Base-by-base conservation (phyloP, 2,113 vertebrate species). In the Ammodytes marinus region DNA sequence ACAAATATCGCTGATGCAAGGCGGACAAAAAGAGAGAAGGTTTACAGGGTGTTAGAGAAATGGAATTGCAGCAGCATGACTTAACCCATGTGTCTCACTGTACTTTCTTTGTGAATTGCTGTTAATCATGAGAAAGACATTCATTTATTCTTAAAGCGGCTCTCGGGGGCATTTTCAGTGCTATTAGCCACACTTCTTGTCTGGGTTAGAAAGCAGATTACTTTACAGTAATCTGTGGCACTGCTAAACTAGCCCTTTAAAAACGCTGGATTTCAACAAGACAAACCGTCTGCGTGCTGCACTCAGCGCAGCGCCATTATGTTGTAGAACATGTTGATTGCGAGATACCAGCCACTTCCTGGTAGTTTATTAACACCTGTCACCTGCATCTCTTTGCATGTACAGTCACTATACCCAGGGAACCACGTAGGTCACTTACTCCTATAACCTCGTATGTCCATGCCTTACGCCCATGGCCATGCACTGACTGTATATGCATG, bases 1-100 rank as follows among this genome's bases (percentile, higher is more conserved):
- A 91, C 92, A 95, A 95, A 93, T 93, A 92, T 79, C 91, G 91
- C 91, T 94, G 93, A 93, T 93, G 91, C 91, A 93, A 90, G 93
- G 87, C 94, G 92, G 92, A 88, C 90, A 89, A 88, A 89, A 89
- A 88, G 83, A 87, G 80, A 80, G 91, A 95, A 94, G 94, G 94
- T 94, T 27, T 93, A 91, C 71, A 46, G 89, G 80, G 85, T 81
- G 89, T 92, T 91, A 88, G 85, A 73, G 57, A 69, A 91, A 73
- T 46, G 82, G 77, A 88, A 67, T 77, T 79, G 85, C 83, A 83
- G 84, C 83, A 79, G 79, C 73, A 75, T 70, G 82, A 87, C 89
- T 91, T 90, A 82, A 90, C 82, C 86, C 67, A 42, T 60, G 12
- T 76, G 12, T 74, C 76, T 83, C 72, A 64, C 57, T 83, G 59